These are phyloP conservation scores for Sciurus vulgaris DNA, from an alignment of 2,797 vertebrate species.

Conservation along the genomic window DNA sequence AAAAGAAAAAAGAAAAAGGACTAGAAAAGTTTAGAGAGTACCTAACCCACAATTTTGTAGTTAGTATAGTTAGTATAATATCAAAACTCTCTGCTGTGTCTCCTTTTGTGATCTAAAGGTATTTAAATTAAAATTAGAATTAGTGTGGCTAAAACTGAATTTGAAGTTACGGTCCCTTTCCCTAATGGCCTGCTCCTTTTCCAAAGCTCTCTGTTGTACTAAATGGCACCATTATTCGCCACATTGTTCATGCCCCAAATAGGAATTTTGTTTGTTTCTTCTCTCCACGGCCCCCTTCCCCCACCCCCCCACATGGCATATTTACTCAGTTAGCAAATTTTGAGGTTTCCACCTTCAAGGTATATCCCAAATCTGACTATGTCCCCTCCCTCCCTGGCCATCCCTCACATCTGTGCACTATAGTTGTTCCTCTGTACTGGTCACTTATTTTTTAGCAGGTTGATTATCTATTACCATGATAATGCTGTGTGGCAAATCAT, in stretches of 20 bases:
- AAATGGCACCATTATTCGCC: neutral
- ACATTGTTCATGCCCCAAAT: neutral
- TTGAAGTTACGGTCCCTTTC: neutral
- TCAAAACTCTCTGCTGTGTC: neutral
- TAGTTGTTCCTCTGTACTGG: neutral
- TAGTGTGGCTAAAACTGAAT: neutral
- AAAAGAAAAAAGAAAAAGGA: neutral
- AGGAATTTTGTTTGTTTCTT: neutral
- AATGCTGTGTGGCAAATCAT: neutral
- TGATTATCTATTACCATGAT: neutral
- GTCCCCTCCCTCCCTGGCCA: neutral
- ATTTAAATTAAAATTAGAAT: neutral
- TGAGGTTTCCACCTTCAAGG: neutral
- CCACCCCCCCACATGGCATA: neutral
- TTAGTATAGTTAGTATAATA: neutral
- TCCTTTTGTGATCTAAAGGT: neutral
- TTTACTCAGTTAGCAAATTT: neutral
- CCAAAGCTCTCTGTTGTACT: neutral
- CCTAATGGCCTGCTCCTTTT: neutral
- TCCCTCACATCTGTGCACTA: rapidly evolving
- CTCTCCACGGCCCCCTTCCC: neutral
- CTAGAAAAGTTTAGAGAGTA: neutral
- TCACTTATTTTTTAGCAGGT: neutral
- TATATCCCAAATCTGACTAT: neutral
- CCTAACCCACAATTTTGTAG: neutral